A percentile compares a stretch with the other conserved stretches of the same genome.
These are phyloP conservation scores for Darwinula stevensoni DNA, from an alignment of 2,888 invertebrate species.

Conservation along the genomic window DNA sequence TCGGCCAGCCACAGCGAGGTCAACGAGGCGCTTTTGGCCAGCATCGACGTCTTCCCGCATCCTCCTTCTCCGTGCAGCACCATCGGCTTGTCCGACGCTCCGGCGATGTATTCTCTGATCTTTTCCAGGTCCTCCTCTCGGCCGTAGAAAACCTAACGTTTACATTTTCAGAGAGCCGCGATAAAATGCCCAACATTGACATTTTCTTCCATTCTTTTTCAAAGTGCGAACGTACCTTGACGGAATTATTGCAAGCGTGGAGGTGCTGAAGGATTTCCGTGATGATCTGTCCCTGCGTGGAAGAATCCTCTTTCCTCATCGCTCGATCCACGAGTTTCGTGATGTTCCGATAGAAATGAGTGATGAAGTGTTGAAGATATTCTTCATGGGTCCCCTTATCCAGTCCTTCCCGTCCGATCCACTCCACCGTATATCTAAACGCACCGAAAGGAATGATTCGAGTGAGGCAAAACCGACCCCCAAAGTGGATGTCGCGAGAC, in stretches of 20 bases:
- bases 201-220: no score
- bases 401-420: slow-evolving; percentile 83
- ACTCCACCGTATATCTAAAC: slow-evolving; percentile 68
- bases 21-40: slow-evolving; percentile 67
- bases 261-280: slow-evolving; percentile 81
- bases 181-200: slow-evolving; percentile 37
- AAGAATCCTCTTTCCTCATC: slow-evolving; percentile 81
- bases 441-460: no score
- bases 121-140: slow-evolving; percentile 51
- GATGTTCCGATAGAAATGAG: slow-evolving; percentile 76
- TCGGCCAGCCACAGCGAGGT: slow-evolving; percentile 11
- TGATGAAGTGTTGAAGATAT: slow-evolving; percentile 72
- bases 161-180: slow-evolving; percentile 21
- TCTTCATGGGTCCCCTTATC: slow-evolving; percentile 75
- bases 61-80: slow-evolving; percentile 85
- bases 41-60: slow-evolving; percentile 83
- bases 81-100: slow-evolving; percentile 50
- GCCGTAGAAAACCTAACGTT: slow-evolving; percentile 53
- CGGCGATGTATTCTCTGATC: slow-evolving; percentile 52
- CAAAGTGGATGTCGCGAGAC: no score
- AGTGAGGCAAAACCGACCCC: no score
- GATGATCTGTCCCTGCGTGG: slow-evolving; percentile 71
- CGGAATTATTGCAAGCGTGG: slow-evolving; percentile 78
- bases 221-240: slow-evolving; percentile 26
- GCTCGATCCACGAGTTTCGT: slow-evolving; percentile 60